phyloP scores from a whole-genome alignment of 2,888 invertebrate genomes.

The Pollenia angustigena region DNA sequence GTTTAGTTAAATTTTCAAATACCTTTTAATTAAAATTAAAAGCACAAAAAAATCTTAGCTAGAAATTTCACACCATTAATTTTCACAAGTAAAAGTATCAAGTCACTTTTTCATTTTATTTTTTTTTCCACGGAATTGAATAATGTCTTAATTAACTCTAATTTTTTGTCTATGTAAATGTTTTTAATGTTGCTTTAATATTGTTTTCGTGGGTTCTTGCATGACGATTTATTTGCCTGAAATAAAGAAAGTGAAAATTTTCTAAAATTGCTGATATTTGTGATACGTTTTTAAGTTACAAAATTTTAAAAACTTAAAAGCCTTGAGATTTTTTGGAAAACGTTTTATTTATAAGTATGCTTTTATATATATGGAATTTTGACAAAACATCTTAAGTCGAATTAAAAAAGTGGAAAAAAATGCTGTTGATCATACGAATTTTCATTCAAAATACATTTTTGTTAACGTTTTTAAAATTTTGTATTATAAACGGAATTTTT shows the following conservation, averaged over 20 bases:
- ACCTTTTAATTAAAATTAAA: slow-evolving; percentile 62
- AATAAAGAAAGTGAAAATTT: background rate
- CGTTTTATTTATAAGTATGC: too few relatives aligned
- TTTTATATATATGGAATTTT: too few relatives aligned
- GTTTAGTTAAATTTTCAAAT: slow-evolving; percentile 35
- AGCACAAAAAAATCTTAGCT: background rate
- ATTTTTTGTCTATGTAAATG: slow-evolving; percentile 1
- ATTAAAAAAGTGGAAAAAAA: too few relatives aligned
- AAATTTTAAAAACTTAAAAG: too few relatives aligned
- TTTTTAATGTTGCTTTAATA: background rate
- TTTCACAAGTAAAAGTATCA: slow-evolving; percentile 27
- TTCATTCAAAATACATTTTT: too few relatives aligned
- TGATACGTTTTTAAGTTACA: too few relatives aligned
- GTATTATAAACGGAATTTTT: too few relatives aligned
- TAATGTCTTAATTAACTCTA: slow-evolving; percentile 49
- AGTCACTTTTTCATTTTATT: background rate
- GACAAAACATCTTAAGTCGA: too few relatives aligned
- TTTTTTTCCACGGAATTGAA: background rate
- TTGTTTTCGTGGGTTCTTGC: background rate
- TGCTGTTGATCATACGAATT: too few relatives aligned
- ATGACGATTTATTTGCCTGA: background rate
- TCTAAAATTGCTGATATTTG: too few relatives aligned
- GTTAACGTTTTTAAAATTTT: too few relatives aligned
- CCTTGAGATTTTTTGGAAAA: too few relatives aligned
- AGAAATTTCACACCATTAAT: slow-evolving; percentile 33